Conservation (phyloP, 2,113 vertebrate genomes). For the Globicephala melas region DNA sequence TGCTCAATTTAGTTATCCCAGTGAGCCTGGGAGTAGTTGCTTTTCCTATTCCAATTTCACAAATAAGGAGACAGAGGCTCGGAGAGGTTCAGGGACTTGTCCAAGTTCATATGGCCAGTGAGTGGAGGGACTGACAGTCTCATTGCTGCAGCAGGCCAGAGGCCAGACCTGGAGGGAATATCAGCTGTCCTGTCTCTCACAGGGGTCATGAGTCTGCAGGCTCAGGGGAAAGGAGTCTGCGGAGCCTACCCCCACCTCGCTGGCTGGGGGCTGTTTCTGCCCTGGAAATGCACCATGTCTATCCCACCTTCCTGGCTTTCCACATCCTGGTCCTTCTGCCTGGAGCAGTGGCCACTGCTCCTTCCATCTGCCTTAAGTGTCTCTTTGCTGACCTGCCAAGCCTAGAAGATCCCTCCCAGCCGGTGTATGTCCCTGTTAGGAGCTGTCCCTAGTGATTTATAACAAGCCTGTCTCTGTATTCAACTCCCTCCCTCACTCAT, state of each 20-base stretch:
- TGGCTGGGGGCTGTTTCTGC: not conserved
- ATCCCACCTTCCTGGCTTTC: not conserved
- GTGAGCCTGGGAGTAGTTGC: not conserved
- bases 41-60: not conserved
- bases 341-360: not conserved
- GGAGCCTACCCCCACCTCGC: not conserved
- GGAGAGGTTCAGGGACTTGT: rapidly evolving
- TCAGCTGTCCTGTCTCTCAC: too few relatives aligned
- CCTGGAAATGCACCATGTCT: not conserved
- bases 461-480: not conserved
- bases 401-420: not conserved
- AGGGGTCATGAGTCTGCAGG: not conserved
- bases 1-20: not conserved
- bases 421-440: not conserved
- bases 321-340: not conserved
- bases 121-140: not conserved
- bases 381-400: not conserved
- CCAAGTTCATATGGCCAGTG: not conserved
- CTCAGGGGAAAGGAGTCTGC: not conserved
- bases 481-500: not conserved
- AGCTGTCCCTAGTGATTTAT: not conserved
- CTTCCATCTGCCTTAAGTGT: not conserved
- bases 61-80: not conserved
- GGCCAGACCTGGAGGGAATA: not conserved
- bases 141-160: not conserved